Evolutionary conservation across 2,113 vertebrate species (phyloP).

Genomic region (Aegithalos caudatus): DNA sequence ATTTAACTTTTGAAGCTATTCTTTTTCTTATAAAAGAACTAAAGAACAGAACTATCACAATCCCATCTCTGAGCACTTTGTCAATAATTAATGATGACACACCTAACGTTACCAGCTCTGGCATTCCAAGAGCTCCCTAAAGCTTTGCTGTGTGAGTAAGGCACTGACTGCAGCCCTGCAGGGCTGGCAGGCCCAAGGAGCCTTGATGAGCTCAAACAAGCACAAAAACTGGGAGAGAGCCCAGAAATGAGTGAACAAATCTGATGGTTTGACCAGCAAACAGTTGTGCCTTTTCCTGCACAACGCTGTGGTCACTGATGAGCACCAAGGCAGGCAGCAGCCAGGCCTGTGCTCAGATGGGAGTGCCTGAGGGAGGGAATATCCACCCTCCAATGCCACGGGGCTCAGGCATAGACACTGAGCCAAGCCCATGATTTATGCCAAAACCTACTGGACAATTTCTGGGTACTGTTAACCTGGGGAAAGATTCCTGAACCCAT

Average conservation of each 20-base stretch:
- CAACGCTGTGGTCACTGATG: accelerated
- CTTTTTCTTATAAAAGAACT: neutral
- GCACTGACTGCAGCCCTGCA: neutral
- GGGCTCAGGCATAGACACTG: neutral
- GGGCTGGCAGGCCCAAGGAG: neutral
- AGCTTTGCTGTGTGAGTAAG: neutral
- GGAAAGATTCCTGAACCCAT: neutral
- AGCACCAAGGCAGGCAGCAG: neutral
- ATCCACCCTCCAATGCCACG: neutral
- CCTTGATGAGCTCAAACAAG: neutral
- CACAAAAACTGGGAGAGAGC: neutral
- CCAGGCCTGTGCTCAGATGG: neutral
- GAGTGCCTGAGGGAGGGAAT: neutral
- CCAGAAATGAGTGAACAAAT: neutral
- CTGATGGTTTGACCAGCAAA: neutral
- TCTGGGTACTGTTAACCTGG: neutral
- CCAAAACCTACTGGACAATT: neutral
- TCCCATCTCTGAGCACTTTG: neutral
- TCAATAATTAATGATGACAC: conserved; percentile 15
- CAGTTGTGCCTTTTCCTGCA: neutral
- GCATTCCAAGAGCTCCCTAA: neutral
- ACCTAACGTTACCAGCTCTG: neutral
- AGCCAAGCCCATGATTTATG: neutral
- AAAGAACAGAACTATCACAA: neutral
- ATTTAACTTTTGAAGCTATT: neutral